phyloP scores from a whole-genome alignment of 1,140 invertebrate genomes.

The Cydia fagiglandana region DNA sequence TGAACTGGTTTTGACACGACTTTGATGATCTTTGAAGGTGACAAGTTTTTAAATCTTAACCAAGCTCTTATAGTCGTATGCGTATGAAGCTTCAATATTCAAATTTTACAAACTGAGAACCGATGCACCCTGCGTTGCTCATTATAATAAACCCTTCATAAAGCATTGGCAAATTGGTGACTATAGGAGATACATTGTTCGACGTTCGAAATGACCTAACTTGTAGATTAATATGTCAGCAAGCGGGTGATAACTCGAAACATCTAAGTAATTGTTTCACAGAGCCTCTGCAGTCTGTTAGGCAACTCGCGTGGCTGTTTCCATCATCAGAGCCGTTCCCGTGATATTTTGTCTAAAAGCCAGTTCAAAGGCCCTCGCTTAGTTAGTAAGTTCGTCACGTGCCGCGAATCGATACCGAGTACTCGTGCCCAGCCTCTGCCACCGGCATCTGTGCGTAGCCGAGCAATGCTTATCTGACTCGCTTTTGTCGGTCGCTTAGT shows the following conservation, averaged over 20 bases:
- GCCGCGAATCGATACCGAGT: conserved; percentile 6
- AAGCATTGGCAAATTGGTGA: too few species aligned
- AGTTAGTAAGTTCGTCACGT: conserved; percentile 10
- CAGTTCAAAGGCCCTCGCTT: conserved; percentile 2
- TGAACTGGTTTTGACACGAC: too few species aligned
- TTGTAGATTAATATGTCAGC: background rate
- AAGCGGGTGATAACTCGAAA: background rate
- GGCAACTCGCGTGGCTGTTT: background rate
- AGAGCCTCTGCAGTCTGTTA: background rate
- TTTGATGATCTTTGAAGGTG: too few species aligned
- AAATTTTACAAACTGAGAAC: too few species aligned
- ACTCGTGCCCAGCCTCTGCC: background rate
- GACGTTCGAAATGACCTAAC: too few species aligned
- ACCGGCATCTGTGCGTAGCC: conserved; percentile 10
- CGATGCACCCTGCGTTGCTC: too few species aligned
- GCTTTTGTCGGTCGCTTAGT: background rate
- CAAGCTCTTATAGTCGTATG: too few species aligned
- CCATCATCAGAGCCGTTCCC: background rate
- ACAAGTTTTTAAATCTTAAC: too few species aligned
- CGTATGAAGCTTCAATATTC: too few species aligned
- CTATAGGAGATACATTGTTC: too few species aligned
- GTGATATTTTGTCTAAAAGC: conserved; percentile 6
- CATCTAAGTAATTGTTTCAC: conserved; percentile 3
- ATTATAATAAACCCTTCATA: too few species aligned
- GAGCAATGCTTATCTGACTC: background rate